Conservation (phyloP, 2,888 invertebrate species). For the Zygogramma bicolorata region DNA sequence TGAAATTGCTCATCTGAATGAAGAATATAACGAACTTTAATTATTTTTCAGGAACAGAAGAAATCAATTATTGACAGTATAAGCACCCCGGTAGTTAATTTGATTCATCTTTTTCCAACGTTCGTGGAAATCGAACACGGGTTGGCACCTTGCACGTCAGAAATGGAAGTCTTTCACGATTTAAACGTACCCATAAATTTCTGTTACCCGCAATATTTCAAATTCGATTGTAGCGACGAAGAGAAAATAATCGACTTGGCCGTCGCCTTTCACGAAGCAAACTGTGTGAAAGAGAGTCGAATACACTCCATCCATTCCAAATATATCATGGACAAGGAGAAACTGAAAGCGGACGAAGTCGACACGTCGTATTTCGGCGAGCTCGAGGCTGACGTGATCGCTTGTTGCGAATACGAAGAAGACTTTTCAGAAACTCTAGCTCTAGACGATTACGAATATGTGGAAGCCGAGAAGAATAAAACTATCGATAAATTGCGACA, state of each 20-base stretch:
- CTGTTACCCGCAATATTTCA: constrained; percentile 50
- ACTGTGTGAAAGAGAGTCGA: constrained; percentile 19
- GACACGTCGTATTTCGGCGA: constrained; percentile 13
- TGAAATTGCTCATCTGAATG: neutral
- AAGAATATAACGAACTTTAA: neutral
- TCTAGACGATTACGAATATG: neutral
- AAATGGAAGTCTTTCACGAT: constrained; percentile 47
- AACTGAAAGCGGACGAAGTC: constrained; percentile 17
- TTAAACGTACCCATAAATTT: constrained; percentile 47
- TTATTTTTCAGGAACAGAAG: constrained; percentile 41
- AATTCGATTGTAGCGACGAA: constrained; percentile 26
- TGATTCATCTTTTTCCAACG: constrained; percentile 69
- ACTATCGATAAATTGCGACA: constrained; percentile 18
- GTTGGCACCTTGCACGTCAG: constrained; percentile 54
- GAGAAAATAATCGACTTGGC: constrained; percentile 18
- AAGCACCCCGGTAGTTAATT: constrained; percentile 53
- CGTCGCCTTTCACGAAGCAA: constrained; percentile 24
- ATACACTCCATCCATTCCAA: neutral
- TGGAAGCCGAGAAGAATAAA: constrained; percentile 10
- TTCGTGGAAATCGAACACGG: constrained; percentile 70
- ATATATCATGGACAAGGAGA: constrained; percentile 23
- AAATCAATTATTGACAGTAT: constrained; percentile 42
- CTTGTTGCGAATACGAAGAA: neutral
- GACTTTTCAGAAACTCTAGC: constrained; percentile 13
- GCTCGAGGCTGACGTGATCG: constrained; percentile 10